These are phyloP conservation scores for Ephestia elutella DNA, from an alignment of 1,140 invertebrate species.

Conservation along the genomic window DNA sequence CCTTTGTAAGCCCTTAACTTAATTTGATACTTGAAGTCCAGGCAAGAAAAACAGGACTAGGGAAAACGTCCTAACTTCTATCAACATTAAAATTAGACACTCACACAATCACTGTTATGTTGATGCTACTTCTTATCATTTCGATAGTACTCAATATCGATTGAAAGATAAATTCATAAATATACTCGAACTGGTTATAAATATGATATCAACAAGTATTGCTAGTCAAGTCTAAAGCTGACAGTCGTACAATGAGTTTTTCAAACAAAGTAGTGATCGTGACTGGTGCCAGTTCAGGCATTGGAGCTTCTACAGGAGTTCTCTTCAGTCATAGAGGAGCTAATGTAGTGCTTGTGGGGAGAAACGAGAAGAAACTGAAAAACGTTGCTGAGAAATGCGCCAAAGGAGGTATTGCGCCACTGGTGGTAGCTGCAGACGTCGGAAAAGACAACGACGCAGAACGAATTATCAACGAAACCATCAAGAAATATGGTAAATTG, in stretches of 20 bases:
- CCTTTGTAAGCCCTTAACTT: no score
- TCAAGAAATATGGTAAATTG: constrained; percentile 75
- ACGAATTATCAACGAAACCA: constrained; percentile 75
- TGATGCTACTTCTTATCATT: neutral
- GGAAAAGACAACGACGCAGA: constrained; percentile 76
- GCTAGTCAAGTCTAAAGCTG: no score
- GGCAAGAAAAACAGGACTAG: no score
- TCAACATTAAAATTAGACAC: no score
- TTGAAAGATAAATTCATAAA: no score
- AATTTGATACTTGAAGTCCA: no score
- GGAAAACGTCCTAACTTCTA: no score
- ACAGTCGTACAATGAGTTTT: constrained; percentile 18
- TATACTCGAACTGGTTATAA: neutral
- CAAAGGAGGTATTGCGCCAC: constrained; percentile 47
- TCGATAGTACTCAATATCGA: neutral
- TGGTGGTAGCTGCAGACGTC: constrained; percentile 76
- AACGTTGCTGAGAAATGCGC: constrained; percentile 60
- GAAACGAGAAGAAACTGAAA: constrained; percentile 76
- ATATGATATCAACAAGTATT: neutral
- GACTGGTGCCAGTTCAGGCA: constrained; percentile 19
- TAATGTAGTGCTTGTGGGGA: constrained; percentile 27
- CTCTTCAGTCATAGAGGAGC: constrained; percentile 22
- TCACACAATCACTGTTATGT: no score
- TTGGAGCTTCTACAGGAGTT: constrained; percentile 22
- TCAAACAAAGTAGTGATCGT: constrained; percentile 22